Evolutionary conservation across 2,113 vertebrate species (phyloP).

Genomic region (Isurus oxyrinchus): DNA sequence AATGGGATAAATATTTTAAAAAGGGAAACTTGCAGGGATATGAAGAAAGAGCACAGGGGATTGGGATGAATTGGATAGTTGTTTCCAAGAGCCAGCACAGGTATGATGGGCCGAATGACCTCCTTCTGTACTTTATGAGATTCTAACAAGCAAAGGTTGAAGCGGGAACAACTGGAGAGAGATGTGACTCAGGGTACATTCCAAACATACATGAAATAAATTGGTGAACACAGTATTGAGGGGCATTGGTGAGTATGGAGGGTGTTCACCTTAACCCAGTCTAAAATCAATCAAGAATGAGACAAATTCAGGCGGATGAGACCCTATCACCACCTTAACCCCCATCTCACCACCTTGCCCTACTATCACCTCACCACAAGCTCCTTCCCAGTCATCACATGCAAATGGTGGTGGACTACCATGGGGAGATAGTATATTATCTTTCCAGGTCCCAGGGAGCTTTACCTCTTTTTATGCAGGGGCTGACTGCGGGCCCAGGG

Average conservation of each 20-base stretch:
- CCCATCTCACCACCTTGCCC: no score
- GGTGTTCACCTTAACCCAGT: not conserved
- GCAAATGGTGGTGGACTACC: no score
- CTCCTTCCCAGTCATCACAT: no score
- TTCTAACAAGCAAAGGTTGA: not conserved
- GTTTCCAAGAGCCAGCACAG: not conserved
- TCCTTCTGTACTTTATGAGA: not conserved
- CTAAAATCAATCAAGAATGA: no score
- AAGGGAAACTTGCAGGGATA: not conserved
- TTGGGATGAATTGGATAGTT: not conserved
- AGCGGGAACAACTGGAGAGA: not conserved
- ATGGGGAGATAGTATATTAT: not conserved
- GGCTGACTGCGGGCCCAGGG: no score
- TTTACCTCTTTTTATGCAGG: no score
- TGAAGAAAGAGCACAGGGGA: not conserved
- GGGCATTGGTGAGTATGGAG: not conserved
- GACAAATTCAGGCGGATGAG: no score
- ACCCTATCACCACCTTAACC: not conserved
- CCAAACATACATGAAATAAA: not conserved
- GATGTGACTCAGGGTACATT: not conserved
- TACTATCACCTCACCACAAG: not conserved
- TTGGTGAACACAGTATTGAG: not conserved
- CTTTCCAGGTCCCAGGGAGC: not conserved
- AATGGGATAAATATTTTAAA: not conserved
- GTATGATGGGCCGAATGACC: not conserved